Conservation (phyloP, 23 tunicate species). For the Trididemnum nubilum region DNA sequence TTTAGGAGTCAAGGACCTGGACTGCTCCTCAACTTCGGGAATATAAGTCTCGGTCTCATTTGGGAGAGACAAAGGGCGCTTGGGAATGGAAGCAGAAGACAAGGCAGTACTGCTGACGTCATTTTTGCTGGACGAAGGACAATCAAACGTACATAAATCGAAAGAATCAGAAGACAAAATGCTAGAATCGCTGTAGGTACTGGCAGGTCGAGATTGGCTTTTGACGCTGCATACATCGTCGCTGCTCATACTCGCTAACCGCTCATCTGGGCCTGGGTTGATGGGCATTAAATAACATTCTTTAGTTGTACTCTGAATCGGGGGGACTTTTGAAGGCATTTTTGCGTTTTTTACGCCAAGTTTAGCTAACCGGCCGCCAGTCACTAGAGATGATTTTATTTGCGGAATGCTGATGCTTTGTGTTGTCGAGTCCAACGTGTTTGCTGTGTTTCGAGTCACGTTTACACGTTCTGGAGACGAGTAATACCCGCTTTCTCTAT, state of each 20-base stretch:
- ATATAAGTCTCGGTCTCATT: background rate
- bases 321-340: background rate
- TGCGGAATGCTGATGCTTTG: background rate
- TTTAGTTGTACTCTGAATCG: slow-evolving; percentile 8
- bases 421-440: background rate
- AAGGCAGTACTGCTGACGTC: background rate
- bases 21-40: slow-evolving; percentile 1
- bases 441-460: background rate
- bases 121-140: background rate
- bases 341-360: background rate
- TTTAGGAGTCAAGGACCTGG: slow-evolving; percentile 68
- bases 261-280: slow-evolving; percentile 38
- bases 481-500: slow-evolving; percentile 85
- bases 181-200: slow-evolving; percentile 78
- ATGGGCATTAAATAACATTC: slow-evolving; percentile 47
- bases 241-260: slow-evolving; percentile 54
- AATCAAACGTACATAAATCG: slow-evolving; percentile 60
- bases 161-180: slow-evolving; percentile 81
- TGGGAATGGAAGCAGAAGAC: background rate
- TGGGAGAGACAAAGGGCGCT: slow-evolving; percentile 54
- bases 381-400: slow-evolving; percentile 34
- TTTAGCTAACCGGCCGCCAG: background rate
- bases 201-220: slow-evolving; percentile 52
- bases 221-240: slow-evolving; percentile 57
- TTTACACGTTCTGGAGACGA: slow-evolving; percentile 71